Evolutionary conservation across 2,797 vertebrate genomes (phyloP).

Genomic region (Melanotaenia boesemani): DNA sequence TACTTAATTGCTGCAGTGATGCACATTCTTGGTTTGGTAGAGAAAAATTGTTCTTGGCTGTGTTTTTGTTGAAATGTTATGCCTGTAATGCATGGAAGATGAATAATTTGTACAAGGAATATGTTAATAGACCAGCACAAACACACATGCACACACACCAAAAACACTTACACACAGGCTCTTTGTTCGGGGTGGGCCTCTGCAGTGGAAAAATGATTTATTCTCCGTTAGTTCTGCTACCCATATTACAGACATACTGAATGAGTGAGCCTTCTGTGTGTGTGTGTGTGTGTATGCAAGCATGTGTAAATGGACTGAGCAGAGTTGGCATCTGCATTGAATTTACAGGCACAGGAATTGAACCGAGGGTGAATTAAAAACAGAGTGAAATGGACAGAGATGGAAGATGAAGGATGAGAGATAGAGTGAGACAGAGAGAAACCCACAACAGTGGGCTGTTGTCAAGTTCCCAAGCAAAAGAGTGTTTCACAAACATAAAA

Average conservation of each 20-base stretch:
- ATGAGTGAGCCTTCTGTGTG: slow-evolving; percentile 57
- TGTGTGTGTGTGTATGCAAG: slow-evolving; percentile 17
- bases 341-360: slow-evolving; percentile 64
- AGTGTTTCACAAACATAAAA: slow-evolving; percentile 38
- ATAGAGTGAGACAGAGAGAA: not conserved
- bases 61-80: slow-evolving; percentile 58
- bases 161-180: slow-evolving; percentile 63
- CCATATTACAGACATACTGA: slow-evolving; percentile 72
- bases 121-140: slow-evolving; percentile 55
- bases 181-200: slow-evolving; percentile 72
- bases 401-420: slow-evolving; percentile 21
- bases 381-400: slow-evolving; percentile 35
- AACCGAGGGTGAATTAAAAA: slow-evolving; percentile 46
- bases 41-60: slow-evolving; percentile 41
- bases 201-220: slow-evolving; percentile 77
- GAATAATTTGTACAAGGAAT: slow-evolving; percentile 56
- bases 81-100: slow-evolving; percentile 54
- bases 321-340: slow-evolving; percentile 63
- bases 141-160: slow-evolving; percentile 10
- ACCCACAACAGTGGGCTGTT: slow-evolving; percentile 27
- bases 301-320: slow-evolving; percentile 53
- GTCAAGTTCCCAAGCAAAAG: slow-evolving; percentile 50
- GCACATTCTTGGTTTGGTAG: slow-evolving; percentile 20
- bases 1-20: not conserved
- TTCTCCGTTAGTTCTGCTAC: slow-evolving; percentile 71